Percentiles rank a stretch among this genome's conserved stretches.
Conservation (phyloP, 2,888 invertebrate species). For the Melieria omissa region DNA sequence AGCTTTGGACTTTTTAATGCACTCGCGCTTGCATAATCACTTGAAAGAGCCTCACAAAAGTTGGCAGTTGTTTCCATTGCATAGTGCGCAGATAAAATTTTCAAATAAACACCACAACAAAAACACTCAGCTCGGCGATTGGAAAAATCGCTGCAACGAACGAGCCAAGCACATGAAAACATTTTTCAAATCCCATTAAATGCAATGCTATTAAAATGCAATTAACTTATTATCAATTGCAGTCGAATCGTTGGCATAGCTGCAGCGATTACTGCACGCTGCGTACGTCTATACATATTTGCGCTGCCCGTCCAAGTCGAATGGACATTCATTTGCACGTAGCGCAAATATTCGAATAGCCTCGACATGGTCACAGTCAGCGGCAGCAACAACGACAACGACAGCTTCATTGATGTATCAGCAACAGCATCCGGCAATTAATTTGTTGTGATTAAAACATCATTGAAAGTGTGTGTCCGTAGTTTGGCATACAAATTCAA, state of each 20-base stretch:
- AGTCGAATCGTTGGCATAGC: slow-evolving; percentile 28
- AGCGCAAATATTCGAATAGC: not conserved
- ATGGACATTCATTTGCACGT: too few species aligned
- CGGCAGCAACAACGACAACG: not conserved
- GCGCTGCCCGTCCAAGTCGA: too few species aligned
- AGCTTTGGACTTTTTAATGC: not conserved
- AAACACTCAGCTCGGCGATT: too few species aligned
- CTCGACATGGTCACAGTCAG: not conserved
- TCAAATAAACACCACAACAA: not conserved
- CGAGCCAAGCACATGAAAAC: too few species aligned
- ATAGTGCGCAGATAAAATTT: not conserved
- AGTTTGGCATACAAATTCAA: too few species aligned
- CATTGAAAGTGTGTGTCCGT: too few species aligned
- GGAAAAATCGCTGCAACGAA: too few species aligned
- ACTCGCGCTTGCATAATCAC: not conserved
- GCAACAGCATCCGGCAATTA: slow-evolving; percentile 2
- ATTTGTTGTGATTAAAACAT: slow-evolving; percentile 1
- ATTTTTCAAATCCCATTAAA: slow-evolving; percentile 26
- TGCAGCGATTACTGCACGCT: too few species aligned
- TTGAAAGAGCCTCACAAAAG: too few species aligned
- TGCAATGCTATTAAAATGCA: slow-evolving; percentile 48
- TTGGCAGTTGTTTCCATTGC: too few species aligned
- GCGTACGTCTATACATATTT: too few species aligned
- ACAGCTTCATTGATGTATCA: not conserved
- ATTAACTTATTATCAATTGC: slow-evolving; percentile 52